phyloP scores from a whole-genome alignment of 2,888 invertebrate genomes.

The Sepioteuthis lessoniana region DNA sequence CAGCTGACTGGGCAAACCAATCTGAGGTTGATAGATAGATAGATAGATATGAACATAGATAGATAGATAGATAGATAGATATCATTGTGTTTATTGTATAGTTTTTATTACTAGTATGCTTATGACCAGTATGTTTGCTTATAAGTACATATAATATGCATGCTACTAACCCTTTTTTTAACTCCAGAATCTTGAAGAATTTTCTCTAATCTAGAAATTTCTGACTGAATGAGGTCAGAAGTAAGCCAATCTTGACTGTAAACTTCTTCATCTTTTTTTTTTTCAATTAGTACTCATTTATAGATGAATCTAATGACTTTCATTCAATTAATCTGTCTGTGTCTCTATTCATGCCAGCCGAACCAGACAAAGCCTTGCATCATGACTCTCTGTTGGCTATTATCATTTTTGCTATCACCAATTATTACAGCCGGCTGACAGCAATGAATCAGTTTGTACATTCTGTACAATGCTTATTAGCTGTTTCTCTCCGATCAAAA shows the following conservation, averaged over 20 bases:
- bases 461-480: neutral
- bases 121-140: too few relatives aligned
- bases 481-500: neutral
- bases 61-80: too few relatives aligned
- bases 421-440: neutral
- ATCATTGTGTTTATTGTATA: too few relatives aligned
- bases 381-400: neutral
- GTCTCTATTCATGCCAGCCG: neutral
- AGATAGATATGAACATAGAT: too few relatives aligned
- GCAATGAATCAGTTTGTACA: neutral
- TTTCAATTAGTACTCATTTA: neutral
- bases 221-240: neutral
- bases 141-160: too few relatives aligned
- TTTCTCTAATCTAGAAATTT: too few relatives aligned
- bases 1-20: too few relatives aligned
- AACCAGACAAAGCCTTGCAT: neutral
- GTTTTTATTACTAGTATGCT: too few relatives aligned
- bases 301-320: neutral
- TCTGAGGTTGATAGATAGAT: too few relatives aligned
- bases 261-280: neutral
- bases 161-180: too few relatives aligned
- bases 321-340: neutral
- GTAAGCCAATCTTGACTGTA: neutral
- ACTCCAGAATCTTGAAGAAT: too few relatives aligned
- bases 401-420: neutral